A percentile compares a stretch with the other conserved stretches of the same genome.
phyloP scores from a whole-genome alignment of 2,797 vertebrate species.

The Pseudochirops cupreus region DNA sequence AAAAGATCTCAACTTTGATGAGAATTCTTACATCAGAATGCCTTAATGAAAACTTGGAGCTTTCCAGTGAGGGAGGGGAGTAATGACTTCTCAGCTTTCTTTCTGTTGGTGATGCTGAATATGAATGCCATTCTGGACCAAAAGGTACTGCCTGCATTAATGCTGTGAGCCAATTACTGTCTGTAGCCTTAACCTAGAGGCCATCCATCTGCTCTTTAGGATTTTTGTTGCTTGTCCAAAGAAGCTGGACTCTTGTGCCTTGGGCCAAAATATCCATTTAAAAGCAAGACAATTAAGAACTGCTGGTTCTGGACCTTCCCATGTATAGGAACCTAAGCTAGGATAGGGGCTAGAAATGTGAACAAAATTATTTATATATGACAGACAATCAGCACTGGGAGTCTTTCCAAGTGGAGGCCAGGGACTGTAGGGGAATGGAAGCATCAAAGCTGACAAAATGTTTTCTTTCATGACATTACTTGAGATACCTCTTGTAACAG shows the following conservation, averaged over 20 bases:
- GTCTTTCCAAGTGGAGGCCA: constrained; percentile 23
- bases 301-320: too few species aligned
- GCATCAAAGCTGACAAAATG: not conserved
- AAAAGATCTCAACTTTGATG: not conserved
- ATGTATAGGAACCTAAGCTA: not conserved
- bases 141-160: not conserved
- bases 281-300: not conserved
- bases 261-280: not conserved
- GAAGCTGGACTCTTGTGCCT: constrained; percentile 27
- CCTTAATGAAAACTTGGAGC: not conserved
- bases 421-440: fast-evolving
- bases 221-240: not conserved
- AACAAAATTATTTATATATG: not conserved
- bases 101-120: constrained; percentile 45
- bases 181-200: not conserved
- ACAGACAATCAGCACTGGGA: not conserved
- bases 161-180: constrained; percentile 5
- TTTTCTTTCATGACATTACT: not conserved
- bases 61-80: not conserved
- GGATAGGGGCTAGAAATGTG: not conserved
- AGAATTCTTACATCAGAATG: not conserved
- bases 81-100: not conserved
- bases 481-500: constrained; percentile 23
- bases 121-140: not conserved
- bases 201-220: constrained; percentile 33